phyloP scores from a whole-genome alignment of 2,888 invertebrate genomes.

The Poecilobothrus nobilitatus region DNA sequence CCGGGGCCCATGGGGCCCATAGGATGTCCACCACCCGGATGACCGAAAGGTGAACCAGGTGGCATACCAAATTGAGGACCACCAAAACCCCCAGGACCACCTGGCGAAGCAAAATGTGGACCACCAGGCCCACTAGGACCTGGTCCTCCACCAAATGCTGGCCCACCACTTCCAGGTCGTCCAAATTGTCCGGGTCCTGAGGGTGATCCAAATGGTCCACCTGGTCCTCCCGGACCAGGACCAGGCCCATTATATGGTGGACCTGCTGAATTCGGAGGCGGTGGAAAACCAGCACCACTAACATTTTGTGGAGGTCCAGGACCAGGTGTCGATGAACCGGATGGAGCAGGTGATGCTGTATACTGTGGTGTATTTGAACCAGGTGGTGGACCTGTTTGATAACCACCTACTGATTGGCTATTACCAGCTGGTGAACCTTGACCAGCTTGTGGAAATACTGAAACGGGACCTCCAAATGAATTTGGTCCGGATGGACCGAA shows the following conservation, averaged over 20 bases:
- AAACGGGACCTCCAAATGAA: conserved; percentile 46
- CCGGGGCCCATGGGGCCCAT: conserved; percentile 46
- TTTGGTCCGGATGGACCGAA: conserved; percentile 48
- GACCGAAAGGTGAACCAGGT: conserved; percentile 61
- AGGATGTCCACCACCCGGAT: conserved; percentile 56
- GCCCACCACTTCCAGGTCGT: conserved; percentile 58
- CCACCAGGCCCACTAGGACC: conserved; percentile 44
- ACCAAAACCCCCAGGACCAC: conserved; percentile 52
- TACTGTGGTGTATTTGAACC: conserved; percentile 74
- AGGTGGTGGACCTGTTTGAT: conserved; percentile 63
- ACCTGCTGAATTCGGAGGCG: conserved; percentile 46
- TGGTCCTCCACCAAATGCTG: conserved; percentile 52
- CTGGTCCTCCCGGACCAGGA: conserved; percentile 44
- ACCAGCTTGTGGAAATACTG: conserved; percentile 61
- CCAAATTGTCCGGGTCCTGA: conserved; percentile 57
- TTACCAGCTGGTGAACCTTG: conserved; percentile 69
- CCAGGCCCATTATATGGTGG: conserved; percentile 63
- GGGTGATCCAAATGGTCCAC: conserved; percentile 56
- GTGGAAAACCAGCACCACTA: conserved; percentile 48
- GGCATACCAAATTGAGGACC: conserved; percentile 62
- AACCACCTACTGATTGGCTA: conserved; percentile 47
- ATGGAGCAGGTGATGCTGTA: conserved; percentile 78
- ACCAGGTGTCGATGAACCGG: conserved; percentile 73
- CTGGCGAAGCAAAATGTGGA: conserved; percentile 45
- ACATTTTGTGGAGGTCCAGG: conserved; percentile 56